Conservation (phyloP, 1,140 invertebrate species). For the Microplitis demolitor region DNA sequence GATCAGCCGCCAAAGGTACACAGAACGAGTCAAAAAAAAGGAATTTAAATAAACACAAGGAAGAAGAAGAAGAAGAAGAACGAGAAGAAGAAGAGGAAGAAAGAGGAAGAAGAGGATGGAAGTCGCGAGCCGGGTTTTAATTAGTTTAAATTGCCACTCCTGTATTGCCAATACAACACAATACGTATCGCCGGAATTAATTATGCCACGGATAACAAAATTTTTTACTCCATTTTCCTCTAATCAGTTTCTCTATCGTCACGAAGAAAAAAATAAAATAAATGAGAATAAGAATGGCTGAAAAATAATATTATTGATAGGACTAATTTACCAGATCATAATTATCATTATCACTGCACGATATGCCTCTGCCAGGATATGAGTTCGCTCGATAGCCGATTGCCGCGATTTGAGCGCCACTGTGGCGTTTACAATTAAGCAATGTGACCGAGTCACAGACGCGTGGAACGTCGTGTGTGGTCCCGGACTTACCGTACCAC, state of each 20-base stretch:
- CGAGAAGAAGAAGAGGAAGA: background rate
- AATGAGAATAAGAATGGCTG: background rate
- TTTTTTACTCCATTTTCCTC: background rate
- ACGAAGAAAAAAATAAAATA: background rate
- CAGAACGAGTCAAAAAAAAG: too few species aligned
- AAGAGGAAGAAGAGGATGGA: constrained; percentile 2
- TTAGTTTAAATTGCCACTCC: constrained; percentile 56
- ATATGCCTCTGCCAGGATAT: background rate
- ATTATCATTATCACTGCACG: background rate
- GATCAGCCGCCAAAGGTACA: too few species aligned
- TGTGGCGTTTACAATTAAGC: constrained; percentile 63
- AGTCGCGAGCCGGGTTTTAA: constrained; percentile 48
- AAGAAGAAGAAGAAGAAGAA: too few species aligned
- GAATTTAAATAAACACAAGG: too few species aligned
- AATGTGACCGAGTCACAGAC: constrained; percentile 62
- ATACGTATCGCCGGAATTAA: constrained; percentile 54
- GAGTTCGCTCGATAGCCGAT: too few species aligned
- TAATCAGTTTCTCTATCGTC: background rate
- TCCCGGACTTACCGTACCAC: constrained; percentile 53
- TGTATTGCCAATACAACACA: constrained; percentile 41
- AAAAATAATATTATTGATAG: background rate
- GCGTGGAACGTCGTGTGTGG: constrained; percentile 62
- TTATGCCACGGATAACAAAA: constrained; percentile 55
- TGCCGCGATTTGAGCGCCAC: constrained; percentile 49
- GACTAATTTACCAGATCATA: too few species aligned